Conservation (phyloP, 2,113 vertebrate species). For the Anoplopoma fimbria region DNA sequence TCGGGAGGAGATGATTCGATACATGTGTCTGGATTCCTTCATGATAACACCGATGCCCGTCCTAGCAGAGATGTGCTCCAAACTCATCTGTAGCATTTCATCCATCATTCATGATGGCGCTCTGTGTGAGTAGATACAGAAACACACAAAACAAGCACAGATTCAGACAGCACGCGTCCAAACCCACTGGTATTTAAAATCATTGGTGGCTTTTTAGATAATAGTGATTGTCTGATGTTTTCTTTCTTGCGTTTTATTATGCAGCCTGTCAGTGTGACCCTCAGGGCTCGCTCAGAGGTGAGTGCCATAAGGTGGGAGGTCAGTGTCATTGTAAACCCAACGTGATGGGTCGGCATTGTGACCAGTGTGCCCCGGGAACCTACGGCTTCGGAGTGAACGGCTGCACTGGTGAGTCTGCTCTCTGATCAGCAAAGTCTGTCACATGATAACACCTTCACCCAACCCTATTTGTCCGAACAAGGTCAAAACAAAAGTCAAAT, state of each 20-base stretch:
- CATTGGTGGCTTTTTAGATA: neutral
- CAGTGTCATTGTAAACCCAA: conserved; percentile 88
- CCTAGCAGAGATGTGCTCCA: conserved; percentile 85
- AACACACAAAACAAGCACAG: neutral
- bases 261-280: conserved; percentile 89
- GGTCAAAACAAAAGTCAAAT: neutral
- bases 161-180: neutral
- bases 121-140: conserved; percentile 81
- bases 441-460: neutral
- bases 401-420: conserved; percentile 85
- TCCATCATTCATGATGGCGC: conserved; percentile 86
- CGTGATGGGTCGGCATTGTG: conserved; percentile 84
- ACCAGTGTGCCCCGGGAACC: conserved; percentile 85
- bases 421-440: neutral
- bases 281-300: conserved; percentile 87
- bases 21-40: conserved; percentile 88
- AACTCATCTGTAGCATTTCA: conserved; percentile 89
- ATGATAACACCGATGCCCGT: conserved; percentile 80
- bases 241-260: neutral
- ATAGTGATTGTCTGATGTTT: neutral
- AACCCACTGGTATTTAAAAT: neutral
- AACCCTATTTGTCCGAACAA: neutral
- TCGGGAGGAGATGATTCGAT: conserved; percentile 85
- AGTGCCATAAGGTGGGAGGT: conserved; percentile 87
- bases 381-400: conserved; percentile 87